Conservation (phyloP, 2,888 invertebrate genomes). For the Pocota personata region DNA sequence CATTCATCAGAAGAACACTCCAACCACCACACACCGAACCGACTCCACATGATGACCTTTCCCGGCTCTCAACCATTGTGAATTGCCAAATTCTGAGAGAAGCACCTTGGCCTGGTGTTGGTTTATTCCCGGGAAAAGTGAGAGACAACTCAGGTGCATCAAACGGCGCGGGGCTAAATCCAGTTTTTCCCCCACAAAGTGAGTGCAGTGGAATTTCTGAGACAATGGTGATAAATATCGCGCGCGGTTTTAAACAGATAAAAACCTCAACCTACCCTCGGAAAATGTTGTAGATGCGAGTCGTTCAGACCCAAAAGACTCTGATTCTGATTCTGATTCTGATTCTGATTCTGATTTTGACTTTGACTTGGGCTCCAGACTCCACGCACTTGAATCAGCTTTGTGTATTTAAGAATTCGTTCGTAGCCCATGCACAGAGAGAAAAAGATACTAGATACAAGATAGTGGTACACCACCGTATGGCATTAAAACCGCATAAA, state of each 20-base stretch:
- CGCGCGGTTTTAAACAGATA: background rate
- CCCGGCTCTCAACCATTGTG: background rate
- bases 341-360: no score
- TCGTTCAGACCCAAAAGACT: background rate
- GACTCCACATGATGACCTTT: slow-evolving; percentile 48
- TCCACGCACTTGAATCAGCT: slow-evolving; percentile 5
- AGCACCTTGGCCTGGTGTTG: slow-evolving; percentile 27
- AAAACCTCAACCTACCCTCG: background rate
- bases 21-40: background rate
- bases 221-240: slow-evolving; percentile 22
- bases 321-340: background rate
- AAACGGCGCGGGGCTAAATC: background rate
- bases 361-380: background rate
- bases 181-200: background rate
- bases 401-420: slow-evolving; percentile 8
- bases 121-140: slow-evolving; percentile 11
- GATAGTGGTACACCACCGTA: slow-evolving; percentile 42
- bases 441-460: slow-evolving; percentile 40
- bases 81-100: slow-evolving; percentile 54
- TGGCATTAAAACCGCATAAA: slow-evolving; percentile 57
- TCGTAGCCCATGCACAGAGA: background rate
- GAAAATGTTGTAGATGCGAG: slow-evolving; percentile 3
- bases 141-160: background rate
- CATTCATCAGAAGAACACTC: slow-evolving; percentile 37
- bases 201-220: background rate